Base-by-base conservation (phyloP, 2,113 vertebrate species). In the Morone chrysops region DNA sequence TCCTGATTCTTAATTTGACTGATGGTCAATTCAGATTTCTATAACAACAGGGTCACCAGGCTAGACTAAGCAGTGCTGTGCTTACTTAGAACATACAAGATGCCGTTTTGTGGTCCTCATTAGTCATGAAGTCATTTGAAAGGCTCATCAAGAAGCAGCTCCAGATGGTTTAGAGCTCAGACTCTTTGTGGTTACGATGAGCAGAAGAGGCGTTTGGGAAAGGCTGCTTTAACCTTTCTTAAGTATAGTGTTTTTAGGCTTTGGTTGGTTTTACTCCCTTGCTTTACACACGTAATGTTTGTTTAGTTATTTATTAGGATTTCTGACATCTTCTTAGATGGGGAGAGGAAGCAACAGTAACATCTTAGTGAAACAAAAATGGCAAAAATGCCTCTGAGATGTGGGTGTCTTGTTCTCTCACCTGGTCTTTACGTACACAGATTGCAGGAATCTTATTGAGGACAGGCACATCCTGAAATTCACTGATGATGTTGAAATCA, bases 111-210 rank as follows among this genome's bases (percentile, higher is more conserved):
- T 31, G 73, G 72, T 66, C 66, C 53, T 86, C 16, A 56, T 66
- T 90, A 80, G 76, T 88, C 85, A 70, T 83, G 62, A 83, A 82
- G 84, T 85, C 25, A 71, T 85, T 87, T 77, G n/a, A 70, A 75
- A 72, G 57, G 54, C 81, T 88, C 76, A 74, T 88, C 25, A 70
- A 73, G 61, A 62, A 54, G 47, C 38, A 75, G 66, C 75, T 86
- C 78, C 90, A 90, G 87, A 89, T 91, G 90, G 80, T 86, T 84
- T 22, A 56, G 72, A 63, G 78, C 85, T 79, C 82, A 87, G 59
- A 61, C 60, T 79, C 51, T 74, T 80, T 84, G 43, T 66, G 50
- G 89, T 81, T 63, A 72, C 43, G 60, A 51, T 45, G 75, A 83
- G 62, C 62, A 51, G 70, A 72, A 45, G 57, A 40, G 0, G 47